Percentiles rank a stretch among this genome's conserved stretches.
These are phyloP conservation scores for Corythaeola cristata DNA, from an alignment of 2,113 vertebrate species.

Conservation along the genomic window DNA sequence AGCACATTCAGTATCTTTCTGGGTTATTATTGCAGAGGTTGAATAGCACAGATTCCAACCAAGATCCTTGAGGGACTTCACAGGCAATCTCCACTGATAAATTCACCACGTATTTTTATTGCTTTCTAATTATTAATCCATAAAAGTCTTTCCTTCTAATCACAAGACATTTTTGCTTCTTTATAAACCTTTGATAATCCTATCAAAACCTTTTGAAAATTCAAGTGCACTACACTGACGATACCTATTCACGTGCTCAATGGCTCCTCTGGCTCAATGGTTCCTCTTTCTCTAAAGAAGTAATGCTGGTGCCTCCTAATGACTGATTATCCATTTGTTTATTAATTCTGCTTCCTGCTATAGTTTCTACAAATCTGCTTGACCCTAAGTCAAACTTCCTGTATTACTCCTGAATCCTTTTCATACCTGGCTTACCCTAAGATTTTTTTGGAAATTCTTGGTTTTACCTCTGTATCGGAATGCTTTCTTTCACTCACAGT, in stretches of 20 bases:
- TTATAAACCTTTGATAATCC: background rate
- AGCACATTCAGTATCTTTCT: background rate
- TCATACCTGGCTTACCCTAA: background rate
- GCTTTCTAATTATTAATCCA: background rate
- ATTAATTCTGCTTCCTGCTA: background rate
- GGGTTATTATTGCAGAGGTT: background rate
- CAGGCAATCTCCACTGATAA: background rate
- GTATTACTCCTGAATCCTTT: background rate
- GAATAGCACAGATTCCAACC: background rate
- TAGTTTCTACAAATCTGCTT: background rate
- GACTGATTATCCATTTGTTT: background rate
- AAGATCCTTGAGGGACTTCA: background rate
- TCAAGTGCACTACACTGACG: background rate
- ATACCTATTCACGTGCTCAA: background rate
- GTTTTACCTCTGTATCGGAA: background rate
- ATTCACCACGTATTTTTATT: background rate
- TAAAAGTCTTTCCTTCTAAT: background rate
- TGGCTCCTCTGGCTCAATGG: background rate
- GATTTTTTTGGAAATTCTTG: background rate
- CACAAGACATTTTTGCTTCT: background rate
- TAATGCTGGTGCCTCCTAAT: background rate
- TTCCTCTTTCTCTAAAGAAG: background rate
- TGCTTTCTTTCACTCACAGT: background rate
- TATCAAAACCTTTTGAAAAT: background rate
- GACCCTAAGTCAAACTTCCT: background rate